Evolutionary conservation across 1,140 invertebrate genomes (phyloP), one percentile per base, ranked within the genome.

Genomic region (Drosophila carrolli): DNA sequence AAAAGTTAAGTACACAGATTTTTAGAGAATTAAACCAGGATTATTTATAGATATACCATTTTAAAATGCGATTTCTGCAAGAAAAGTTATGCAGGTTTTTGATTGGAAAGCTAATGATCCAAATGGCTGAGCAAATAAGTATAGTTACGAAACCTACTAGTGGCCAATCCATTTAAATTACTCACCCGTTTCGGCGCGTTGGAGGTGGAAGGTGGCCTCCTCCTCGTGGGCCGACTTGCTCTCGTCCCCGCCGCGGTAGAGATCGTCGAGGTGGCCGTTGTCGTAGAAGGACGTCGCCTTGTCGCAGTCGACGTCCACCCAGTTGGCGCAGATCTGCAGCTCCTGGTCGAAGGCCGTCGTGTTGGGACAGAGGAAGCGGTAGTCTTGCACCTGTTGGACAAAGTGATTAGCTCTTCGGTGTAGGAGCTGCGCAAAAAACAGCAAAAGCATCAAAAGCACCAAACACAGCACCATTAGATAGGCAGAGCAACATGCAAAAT

Each of bases 301-400:
- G 75, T 96, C 95, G 90, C 97, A 98, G 81, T 97, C 96, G 0
- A 97, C 96, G 84, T 98, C 97, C 66, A 96, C 96, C 97, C 97
- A 97, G 88, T 97, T 96, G 48, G 97, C 97, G 91, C 97, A 98
- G 23, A 97, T 97, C 92, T 98, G 97, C 58, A 97, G 96, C 89
- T 98, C 97, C 91, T 98, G 97, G 91, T 98, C 97, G 93, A 98
- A 98, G 62, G 97, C 95, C 0, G 97, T 98, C 71, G 97, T 96
- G 81, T 98, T 98, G 4, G 97, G 97, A 92, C 97, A 98, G 74
- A 98, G 94, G 93, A 98, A 98, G 78, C 96, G 95, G 93, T 95
- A 96, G 93, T 97, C 96, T 92, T 96, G 94, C 43, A 96, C 93
- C 95, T 96, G 91, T 59, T 92, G 92, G 83, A 88, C 79, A 91